Evolutionary conservation across 2,797 vertebrate genomes (phyloP).

Genomic region (Cirrhinus mrigala): DNA sequence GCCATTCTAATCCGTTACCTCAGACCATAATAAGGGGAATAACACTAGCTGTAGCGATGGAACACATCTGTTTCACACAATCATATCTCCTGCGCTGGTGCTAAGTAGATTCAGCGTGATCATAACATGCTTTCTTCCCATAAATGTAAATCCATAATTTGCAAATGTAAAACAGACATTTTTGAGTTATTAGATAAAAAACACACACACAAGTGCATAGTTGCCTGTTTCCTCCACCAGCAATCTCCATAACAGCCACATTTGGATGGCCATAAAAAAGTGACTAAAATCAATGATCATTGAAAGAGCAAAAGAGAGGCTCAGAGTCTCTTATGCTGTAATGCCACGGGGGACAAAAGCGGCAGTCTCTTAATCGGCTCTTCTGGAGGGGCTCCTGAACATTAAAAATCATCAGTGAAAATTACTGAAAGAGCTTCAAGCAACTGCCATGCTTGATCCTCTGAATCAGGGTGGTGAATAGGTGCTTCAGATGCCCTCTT

Average conservation of each 20-base stretch:
- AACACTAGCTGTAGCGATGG: constrained; percentile 45
- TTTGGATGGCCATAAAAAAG: constrained; percentile 50
- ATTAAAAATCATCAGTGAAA: constrained; percentile 78
- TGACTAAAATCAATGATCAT: constrained; percentile 47
- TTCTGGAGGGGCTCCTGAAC: constrained; percentile 68
- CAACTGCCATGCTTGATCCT: constrained; percentile 77
- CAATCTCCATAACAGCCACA: constrained; percentile 24
- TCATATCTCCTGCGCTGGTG: constrained; percentile 41
- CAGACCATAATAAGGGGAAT: constrained; percentile 32
- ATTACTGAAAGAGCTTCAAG: constrained; percentile 73
- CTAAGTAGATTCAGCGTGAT: constrained; percentile 43
- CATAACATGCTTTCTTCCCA: constrained; percentile 39
- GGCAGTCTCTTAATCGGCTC: constrained; percentile 73
- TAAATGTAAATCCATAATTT: constrained; percentile 46
- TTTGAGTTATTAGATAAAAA: constrained; percentile 1
- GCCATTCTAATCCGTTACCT: constrained; percentile 14
- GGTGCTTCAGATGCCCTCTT: constrained; percentile 80
- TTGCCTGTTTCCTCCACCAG: constrained; percentile 18
- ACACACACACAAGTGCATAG: neutral
- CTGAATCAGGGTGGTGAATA: constrained; percentile 75
- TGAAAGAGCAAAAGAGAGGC: constrained; percentile 57
- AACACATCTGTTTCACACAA: constrained; percentile 55
- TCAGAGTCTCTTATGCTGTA: constrained; percentile 54
- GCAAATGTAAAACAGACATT: constrained; percentile 28
- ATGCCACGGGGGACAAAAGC: constrained; percentile 57